phyloP scores from a whole-genome alignment of 1,140 invertebrate species.

The Cyclargus thomasi region DNA sequence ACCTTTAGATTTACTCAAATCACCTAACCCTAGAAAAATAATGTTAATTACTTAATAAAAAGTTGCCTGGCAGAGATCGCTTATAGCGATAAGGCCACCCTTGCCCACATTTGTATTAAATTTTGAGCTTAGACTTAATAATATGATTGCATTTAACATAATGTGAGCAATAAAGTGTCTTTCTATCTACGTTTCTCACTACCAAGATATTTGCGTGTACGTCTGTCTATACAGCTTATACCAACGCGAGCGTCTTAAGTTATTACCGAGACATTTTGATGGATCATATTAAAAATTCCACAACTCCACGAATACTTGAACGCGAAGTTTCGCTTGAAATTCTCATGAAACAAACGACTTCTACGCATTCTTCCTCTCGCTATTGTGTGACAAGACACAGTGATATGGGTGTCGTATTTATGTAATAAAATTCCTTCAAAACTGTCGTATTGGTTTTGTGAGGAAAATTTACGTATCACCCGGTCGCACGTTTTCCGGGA shows the following conservation, averaged over 20 bases:
- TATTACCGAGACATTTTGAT: not conserved
- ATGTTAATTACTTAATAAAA: too few relatives aligned
- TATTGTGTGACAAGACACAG: not conserved
- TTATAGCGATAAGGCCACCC: too few relatives aligned
- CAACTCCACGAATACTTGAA: not conserved
- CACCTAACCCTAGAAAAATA: too few relatives aligned
- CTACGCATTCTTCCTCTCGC: not conserved
- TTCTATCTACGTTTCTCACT: too few relatives aligned
- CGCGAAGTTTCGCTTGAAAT: not conserved
- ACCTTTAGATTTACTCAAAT: too few relatives aligned
- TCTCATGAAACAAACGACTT: not conserved
- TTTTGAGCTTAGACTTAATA: too few relatives aligned
- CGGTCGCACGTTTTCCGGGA: not conserved
- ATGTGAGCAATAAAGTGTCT: too few relatives aligned
- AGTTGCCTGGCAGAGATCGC: too few relatives aligned
- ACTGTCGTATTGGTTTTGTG: not conserved
- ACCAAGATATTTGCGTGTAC: too few relatives aligned
- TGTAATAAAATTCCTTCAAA: not conserved
- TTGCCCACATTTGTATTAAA: too few relatives aligned
- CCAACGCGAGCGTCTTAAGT: not conserved
- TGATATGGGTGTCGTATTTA: not conserved
- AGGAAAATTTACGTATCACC: not conserved
- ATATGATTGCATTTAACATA: too few relatives aligned
- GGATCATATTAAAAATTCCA: not conserved
- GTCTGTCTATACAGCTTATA: too few relatives aligned